Evolutionary conservation across 2,797 vertebrate genomes (phyloP).

Genomic region (Lagorchestes hirsutus): DNA sequence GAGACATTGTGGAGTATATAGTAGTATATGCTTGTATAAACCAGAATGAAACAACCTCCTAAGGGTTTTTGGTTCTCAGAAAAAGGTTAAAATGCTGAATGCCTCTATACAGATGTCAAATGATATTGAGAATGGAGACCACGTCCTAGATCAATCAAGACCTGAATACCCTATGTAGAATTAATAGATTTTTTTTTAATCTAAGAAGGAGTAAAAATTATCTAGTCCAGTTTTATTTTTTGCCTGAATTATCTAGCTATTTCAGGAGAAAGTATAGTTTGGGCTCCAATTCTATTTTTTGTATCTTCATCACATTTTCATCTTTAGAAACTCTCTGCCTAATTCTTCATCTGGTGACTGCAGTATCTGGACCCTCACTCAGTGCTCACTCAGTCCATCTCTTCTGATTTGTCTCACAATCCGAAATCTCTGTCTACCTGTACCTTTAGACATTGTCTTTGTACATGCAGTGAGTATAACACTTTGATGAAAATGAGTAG

Average conservation of each 20-base stretch:
- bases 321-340: background rate
- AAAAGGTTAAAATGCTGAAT: slow-evolving; percentile 17
- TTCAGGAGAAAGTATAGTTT: too few species aligned
- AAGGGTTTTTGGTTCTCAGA: background rate
- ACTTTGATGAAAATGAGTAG: background rate
- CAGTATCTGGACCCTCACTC: background rate
- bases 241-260: too few species aligned
- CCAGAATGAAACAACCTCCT: background rate
- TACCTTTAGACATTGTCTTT: too few species aligned
- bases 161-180: background rate
- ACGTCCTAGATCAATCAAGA: background rate
- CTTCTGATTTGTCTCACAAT: too few species aligned
- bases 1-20: background rate
- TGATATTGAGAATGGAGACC: background rate
- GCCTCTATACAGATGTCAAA: background rate
- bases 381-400: too few species aligned
- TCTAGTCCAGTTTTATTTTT: too few species aligned
- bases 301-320: background rate
- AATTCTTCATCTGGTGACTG: background rate
- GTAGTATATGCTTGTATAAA: background rate
- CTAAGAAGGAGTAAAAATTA: too few species aligned
- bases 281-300: background rate
- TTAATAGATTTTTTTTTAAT: too few species aligned
- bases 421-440: too few species aligned
- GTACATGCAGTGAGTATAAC: too few species aligned